Conservation (phyloP, 2,797 vertebrate species). For the Peromyscus attwateri region DNA sequence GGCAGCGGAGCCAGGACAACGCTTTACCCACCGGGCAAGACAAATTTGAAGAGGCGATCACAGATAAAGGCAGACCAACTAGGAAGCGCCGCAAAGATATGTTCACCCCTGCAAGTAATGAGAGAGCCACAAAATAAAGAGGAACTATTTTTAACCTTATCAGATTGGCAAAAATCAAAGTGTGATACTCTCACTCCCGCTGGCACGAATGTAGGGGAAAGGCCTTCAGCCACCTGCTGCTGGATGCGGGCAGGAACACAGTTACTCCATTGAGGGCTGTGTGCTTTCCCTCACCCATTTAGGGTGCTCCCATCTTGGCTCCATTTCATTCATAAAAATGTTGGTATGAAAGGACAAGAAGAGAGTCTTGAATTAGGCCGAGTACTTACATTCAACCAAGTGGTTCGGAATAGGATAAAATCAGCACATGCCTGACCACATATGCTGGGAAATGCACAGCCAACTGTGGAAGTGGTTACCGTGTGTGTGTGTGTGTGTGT, state of each 20-base stretch:
- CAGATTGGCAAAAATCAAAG: slow-evolving; percentile 68
- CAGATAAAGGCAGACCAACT: background rate
- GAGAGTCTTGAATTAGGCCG: background rate
- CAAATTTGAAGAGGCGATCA: background rate
- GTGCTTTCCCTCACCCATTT: background rate
- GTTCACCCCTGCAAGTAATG: background rate
- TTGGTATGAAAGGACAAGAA: background rate
- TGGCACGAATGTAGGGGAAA: background rate
- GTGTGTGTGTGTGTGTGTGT: background rate
- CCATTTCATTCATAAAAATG: background rate
- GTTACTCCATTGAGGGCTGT: background rate
- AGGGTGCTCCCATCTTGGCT: background rate
- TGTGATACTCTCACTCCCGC: background rate
- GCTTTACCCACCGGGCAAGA: background rate
- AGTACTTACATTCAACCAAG: background rate
- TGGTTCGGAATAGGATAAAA: background rate
- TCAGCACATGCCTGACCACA: background rate
- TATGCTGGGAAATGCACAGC: background rate
- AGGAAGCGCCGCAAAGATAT: background rate
- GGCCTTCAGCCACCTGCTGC: background rate
- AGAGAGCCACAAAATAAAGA: slow-evolving; percentile 33
- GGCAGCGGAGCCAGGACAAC: rapidly evolving
- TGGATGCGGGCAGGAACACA: rapidly evolving
- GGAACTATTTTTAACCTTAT: slow-evolving; percentile 77
- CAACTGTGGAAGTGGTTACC: too few species aligned